These are phyloP conservation scores for Pelobates cultripes DNA, from an alignment of 2,797 vertebrate genomes.

Conservation along the genomic window DNA sequence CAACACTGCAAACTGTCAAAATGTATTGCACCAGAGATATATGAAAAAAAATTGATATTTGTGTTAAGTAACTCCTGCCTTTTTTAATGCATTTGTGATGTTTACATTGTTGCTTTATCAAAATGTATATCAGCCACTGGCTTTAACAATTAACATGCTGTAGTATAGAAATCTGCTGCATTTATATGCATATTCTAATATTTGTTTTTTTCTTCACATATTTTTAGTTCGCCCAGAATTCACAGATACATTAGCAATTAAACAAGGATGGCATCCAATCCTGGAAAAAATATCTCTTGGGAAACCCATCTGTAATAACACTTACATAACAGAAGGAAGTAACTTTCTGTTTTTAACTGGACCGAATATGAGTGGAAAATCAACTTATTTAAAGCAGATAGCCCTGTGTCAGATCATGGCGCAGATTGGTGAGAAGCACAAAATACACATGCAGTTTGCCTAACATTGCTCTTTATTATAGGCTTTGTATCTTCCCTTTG, in stretches of 20 bases:
- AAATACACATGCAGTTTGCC: background rate
- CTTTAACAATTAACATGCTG: too few relatives aligned
- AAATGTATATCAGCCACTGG: too few relatives aligned
- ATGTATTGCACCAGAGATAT: too few relatives aligned
- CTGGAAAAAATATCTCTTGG: constrained; percentile 88
- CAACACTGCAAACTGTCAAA: too few relatives aligned
- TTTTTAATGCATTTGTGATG: too few relatives aligned
- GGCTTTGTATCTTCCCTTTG: too few relatives aligned
- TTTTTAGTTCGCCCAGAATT: constrained; percentile 91
- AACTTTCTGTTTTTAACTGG: constrained; percentile 95
- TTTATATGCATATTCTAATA: background rate
- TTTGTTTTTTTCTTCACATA: background rate
- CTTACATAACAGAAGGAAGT: constrained; percentile 88
- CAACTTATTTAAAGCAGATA: constrained; percentile 95
- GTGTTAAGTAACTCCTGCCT: too few relatives aligned
- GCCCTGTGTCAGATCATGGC: constrained; percentile 97
- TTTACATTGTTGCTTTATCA: too few relatives aligned
- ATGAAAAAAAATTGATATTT: too few relatives aligned
- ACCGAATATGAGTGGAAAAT: constrained; percentile 98
- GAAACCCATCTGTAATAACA: constrained; percentile 89
- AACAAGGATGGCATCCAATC: constrained; percentile 92
- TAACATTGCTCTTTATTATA: too few relatives aligned
- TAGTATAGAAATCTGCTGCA: too few relatives aligned
- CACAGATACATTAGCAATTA: constrained; percentile 94
- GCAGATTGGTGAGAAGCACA: constrained; percentile 85